Evolutionary conservation across 1,140 invertebrate species (phyloP), one percentile per base, ranked within the genome.

Genomic region (Aphaenogaster rudis): DNA sequence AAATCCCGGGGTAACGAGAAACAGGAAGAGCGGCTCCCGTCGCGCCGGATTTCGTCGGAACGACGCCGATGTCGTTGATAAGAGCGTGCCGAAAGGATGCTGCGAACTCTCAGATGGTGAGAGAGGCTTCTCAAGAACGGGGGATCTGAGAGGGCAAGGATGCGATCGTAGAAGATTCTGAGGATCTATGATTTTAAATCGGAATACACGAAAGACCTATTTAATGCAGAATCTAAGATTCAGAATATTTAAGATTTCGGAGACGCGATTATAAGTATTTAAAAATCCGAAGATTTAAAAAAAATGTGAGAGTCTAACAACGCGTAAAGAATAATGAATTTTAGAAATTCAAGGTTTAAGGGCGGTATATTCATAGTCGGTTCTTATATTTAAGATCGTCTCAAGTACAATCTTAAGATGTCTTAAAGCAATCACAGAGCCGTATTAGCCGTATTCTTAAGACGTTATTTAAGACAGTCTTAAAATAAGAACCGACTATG

Each of bases 1-100:
- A 88, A 88, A 88, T 88, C 86, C 86, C 54, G n/a, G 36, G 39
- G 81, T 88, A 88, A 88, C 71, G 72, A 87, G 86, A 87, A 82
- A 82, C 82, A 86, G 81, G 86, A 87, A 87, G 69, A 82, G 71
- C 63, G 36, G 71, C 54, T 72, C 54, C 80, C 69, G 80, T 13
- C 80, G 80, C 21, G 42, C 71, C 52, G 69, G 52, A 87, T 82
- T 87, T 87, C 59, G 69, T 39, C 64, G 76, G 61, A 82, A 87
- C 69, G 67, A 87, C 57, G 57, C 33, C 66, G 66, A 72, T 66
- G 69, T 52, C 86, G 48, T n/a, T 61, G 61, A 85, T 88, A 76
- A 59, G 84, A 86, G 11, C 50, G 64, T 48, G 11, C 54, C 33
- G 48, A 67, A 48, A 80, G 78, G 42, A 45, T 28, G 54, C 36